These are phyloP conservation scores for Zaprionus kolodkinae DNA, from an alignment of 1,140 invertebrate species.

Conservation along the genomic window DNA sequence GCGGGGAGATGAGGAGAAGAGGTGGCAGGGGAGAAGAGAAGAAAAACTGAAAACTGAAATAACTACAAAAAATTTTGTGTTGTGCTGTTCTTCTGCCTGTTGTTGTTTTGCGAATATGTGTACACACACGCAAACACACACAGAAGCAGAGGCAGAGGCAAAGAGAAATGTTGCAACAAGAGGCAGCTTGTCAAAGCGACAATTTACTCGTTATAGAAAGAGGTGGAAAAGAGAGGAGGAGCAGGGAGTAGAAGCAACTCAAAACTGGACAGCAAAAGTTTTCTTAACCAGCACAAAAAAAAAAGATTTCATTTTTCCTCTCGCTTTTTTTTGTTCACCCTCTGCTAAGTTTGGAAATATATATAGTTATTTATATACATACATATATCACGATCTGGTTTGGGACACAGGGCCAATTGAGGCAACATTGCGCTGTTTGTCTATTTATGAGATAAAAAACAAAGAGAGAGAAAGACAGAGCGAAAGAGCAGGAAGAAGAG, in stretches of 20 bases:
- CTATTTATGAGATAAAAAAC: slow-evolving; percentile 17
- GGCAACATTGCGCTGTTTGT: background rate
- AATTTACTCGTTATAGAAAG: slow-evolving; percentile 69
- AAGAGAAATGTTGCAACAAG: slow-evolving; percentile 49
- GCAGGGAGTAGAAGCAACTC: background rate
- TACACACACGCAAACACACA: background rate
- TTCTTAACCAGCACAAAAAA: background rate
- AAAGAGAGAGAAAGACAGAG: background rate
- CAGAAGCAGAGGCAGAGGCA: slow-evolving; percentile 21
- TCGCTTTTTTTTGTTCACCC: background rate
- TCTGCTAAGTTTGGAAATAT: background rate
- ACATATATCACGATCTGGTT: background rate
- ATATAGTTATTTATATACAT: background rate
- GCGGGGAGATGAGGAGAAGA: background rate
- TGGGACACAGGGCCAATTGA: slow-evolving; percentile 1
- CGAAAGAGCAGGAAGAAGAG: background rate
- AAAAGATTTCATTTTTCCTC: background rate
- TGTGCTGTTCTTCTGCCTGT: slow-evolving; percentile 6
- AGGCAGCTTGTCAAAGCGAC: slow-evolving; percentile 69
- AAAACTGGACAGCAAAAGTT: slow-evolving; percentile 36
- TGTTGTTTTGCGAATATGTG: slow-evolving; percentile 9
- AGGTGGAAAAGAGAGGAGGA: slow-evolving; percentile 5
- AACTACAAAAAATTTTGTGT: slow-evolving; percentile 12
- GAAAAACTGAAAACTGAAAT: slow-evolving; percentile 16
- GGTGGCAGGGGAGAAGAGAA: background rate